These are phyloP conservation scores for Drosophila repleta DNA, from an alignment of 1,140 invertebrate genomes.

Conservation along the genomic window DNA sequence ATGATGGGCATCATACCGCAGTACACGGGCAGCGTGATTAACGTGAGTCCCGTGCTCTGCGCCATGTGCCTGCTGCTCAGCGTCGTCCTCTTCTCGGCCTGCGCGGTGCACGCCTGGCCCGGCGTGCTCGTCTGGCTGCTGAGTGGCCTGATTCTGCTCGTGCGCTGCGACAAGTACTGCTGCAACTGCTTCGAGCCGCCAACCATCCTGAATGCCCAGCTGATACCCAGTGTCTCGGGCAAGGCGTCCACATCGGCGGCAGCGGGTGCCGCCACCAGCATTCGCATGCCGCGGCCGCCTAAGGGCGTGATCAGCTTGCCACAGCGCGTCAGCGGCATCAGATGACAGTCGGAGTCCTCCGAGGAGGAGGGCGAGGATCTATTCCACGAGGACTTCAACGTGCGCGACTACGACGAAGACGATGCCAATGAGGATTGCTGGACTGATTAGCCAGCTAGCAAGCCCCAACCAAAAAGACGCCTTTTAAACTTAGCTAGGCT, in stretches of 20 bases:
- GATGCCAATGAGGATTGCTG: conserved; percentile 74
- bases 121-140: conserved; percentile 76
- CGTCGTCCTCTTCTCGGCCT: conserved; percentile 63
- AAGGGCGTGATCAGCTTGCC: conserved; percentile 71
- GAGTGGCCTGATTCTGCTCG: conserved; percentile 62
- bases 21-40: conserved; percentile 69
- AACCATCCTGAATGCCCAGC: conserved; percentile 66
- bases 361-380: conserved; percentile 78
- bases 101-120: conserved; percentile 70
- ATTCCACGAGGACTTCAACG: conserved; percentile 81
- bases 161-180: conserved; percentile 79
- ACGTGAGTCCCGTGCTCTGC: conserved; percentile 74
- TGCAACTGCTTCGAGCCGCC: conserved; percentile 79
- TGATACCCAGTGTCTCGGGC: conserved; percentile 76
- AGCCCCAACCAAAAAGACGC: background rate
- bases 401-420: conserved; percentile 71
- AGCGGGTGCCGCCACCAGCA: conserved; percentile 59
- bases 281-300: conserved; percentile 76
- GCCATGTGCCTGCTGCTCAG: conserved; percentile 60
- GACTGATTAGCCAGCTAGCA: conserved; percentile 73
- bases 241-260: conserved; percentile 42
- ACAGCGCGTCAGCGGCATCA: conserved; percentile 63
- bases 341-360: conserved; percentile 83
- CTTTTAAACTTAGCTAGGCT: conserved; percentile 48
- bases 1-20: conserved; percentile 81